Evolutionary conservation across 2,888 invertebrate species (phyloP).

Genomic region (Yponomeuta plumbellus): DNA sequence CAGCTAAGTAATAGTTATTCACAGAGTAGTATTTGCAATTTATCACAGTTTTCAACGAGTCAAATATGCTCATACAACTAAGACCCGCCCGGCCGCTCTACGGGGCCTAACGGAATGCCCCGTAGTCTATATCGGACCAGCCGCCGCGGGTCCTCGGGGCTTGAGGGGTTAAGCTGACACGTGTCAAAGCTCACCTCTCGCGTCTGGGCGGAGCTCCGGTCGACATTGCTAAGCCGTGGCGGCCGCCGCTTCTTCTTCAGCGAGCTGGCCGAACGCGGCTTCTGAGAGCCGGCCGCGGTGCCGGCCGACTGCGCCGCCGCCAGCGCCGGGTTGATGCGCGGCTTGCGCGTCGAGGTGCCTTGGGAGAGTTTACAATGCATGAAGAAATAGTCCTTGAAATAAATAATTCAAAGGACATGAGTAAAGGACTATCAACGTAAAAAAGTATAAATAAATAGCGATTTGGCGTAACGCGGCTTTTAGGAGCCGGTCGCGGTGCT

Average conservation of each 20-base stretch:
- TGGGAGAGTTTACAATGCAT: conserved; percentile 17
- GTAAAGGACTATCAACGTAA: too few relatives aligned
- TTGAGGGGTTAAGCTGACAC: too few relatives aligned
- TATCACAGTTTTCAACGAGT: too few relatives aligned
- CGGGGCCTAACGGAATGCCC: too few relatives aligned
- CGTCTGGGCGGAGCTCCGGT: conserved; percentile 93
- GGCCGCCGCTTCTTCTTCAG: conserved; percentile 79
- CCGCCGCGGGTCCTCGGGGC: too few relatives aligned
- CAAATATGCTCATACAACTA: too few relatives aligned
- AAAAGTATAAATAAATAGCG: conserved; percentile 31
- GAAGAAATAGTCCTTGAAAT: too few relatives aligned
- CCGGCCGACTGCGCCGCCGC: conserved; percentile 94
- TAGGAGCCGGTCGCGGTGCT: conserved; percentile 73
- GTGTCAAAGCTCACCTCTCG: conserved; percentile 81
- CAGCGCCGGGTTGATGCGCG: conserved; percentile 96
- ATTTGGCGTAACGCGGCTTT: conserved; percentile 74
- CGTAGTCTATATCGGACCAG: too few relatives aligned
- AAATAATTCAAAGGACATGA: too few relatives aligned
- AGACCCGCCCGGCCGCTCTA: too few relatives aligned
- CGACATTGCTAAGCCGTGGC: conserved; percentile 93
- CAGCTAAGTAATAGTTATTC: too few relatives aligned
- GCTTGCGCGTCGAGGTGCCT: conserved; percentile 94
- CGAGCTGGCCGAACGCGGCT: conserved; percentile 73
- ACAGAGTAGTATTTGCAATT: too few relatives aligned
- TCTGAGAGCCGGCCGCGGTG: conserved; percentile 70